Conservation (phyloP, 2,888 invertebrate genomes). For the Drosophila putrida region DNA sequence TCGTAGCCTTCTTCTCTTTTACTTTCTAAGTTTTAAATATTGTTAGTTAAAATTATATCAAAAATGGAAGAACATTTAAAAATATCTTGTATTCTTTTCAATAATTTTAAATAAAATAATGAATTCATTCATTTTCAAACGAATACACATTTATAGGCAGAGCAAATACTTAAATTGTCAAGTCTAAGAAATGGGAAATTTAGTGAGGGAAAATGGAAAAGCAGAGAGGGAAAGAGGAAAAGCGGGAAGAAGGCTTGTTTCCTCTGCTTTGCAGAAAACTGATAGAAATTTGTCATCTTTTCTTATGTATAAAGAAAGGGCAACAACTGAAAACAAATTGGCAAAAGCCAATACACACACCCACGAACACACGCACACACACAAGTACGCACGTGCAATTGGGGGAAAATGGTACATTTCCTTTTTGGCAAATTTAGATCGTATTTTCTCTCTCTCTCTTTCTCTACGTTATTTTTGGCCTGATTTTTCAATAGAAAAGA, state of each 20-base stretch:
- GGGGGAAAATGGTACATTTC: constrained; percentile 70
- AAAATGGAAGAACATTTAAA: too few species aligned
- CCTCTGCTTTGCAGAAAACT: constrained; percentile 13
- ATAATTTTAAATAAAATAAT: neutral
- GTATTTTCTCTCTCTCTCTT: constrained; percentile 44
- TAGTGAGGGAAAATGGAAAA: neutral
- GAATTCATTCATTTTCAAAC: too few species aligned
- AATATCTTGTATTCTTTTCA: too few species aligned
- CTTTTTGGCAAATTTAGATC: constrained; percentile 67
- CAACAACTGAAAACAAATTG: constrained; percentile 44
- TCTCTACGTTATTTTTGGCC: constrained; percentile 5
- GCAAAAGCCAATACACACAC: constrained; percentile 16
- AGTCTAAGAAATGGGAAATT: neutral
- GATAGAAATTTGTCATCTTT: constrained; percentile 59
- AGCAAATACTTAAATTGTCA: neutral
- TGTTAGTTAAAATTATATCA: too few species aligned
- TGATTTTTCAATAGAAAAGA: constrained; percentile 25
- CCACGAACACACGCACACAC: constrained; percentile 2
- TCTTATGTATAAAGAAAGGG: constrained; percentile 1
- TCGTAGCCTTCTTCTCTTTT: too few species aligned
- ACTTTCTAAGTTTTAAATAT: too few species aligned
- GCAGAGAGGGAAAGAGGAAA: neutral
- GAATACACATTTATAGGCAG: neutral
- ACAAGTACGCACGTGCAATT: constrained; percentile 10
- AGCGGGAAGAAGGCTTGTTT: neutral